Conservation (phyloP, 2,113 vertebrate genomes). For the Anseranas semipalmata region DNA sequence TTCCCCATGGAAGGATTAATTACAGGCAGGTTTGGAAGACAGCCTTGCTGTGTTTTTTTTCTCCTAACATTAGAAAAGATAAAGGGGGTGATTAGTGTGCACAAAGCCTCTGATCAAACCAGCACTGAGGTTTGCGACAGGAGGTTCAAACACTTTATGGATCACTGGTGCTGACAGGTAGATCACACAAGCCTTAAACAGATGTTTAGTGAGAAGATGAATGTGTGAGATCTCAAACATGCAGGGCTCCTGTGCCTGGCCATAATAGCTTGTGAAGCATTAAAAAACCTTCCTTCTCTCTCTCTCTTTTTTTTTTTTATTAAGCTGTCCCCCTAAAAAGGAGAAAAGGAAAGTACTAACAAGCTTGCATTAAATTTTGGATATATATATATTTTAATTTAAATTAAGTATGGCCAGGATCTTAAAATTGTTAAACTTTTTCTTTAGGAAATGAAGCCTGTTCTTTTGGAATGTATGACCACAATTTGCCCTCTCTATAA, state of each 20-base stretch:
- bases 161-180: constrained; percentile 80
- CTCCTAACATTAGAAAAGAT: constrained; percentile 76
- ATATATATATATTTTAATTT: not conserved
- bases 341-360: constrained; percentile 29
- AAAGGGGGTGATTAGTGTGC: constrained; percentile 78
- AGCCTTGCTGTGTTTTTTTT: constrained; percentile 46
- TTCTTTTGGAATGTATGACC: not conserved
- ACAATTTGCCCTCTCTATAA: not conserved
- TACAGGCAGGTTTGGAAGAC: constrained; percentile 76
- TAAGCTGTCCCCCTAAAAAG: constrained; percentile 21
- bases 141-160: constrained; percentile 77
- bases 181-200: constrained; percentile 82
- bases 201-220: constrained; percentile 80
- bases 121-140: constrained; percentile 74
- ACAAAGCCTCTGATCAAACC: constrained; percentile 79
- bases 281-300: not conserved
- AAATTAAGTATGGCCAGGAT: not conserved
- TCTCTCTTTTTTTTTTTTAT: not conserved
- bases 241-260: constrained; percentile 56
- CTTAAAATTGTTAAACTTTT: constrained; percentile 24
- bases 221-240: constrained; percentile 68
- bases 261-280: constrained; percentile 64
- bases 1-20: constrained; percentile 78
- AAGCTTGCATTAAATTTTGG: constrained; percentile 25
- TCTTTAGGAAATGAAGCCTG: not conserved